Base-by-base conservation (phyloP, 2,797 vertebrate genomes). In the Hirundo rustica region DNA sequence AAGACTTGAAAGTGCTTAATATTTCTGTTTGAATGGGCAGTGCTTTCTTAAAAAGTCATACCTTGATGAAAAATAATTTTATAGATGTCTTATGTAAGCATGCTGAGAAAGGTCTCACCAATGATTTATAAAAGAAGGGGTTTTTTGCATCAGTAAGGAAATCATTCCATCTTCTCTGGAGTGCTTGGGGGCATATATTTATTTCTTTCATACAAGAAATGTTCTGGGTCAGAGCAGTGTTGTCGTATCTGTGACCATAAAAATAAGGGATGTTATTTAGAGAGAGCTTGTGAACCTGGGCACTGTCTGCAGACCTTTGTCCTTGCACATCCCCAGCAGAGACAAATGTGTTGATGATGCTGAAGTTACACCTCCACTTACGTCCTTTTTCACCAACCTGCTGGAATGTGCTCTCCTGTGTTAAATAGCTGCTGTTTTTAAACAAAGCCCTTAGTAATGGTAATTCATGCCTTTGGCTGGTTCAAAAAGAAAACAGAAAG, bases 301-400 rank as follows among this genome's bases (percentile, higher is more conserved):
- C 16, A 2, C 29, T 67, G 4, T 11, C 50, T 50, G 44, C 3
- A 4, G 21, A 44, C 16, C 1, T 0, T n/a, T 44, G n/a, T 14
- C 16, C 42, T 67, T 38, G 16, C 50, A 4, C 0, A 0, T 79
- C 16, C 11, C 27, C n/a, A n/a, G 22, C 16, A 1, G 14, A n/a
- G 58, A 58, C 55, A 29, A 15, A 11, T 38, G 25, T 21, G 3
- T 47, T 65, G 34, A 19, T 27, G n/a, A 13, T 18, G 54, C 38
- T 57, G 34, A 54, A 81, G 4, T 64, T 44, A 15, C 17, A 16
- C 20, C 14, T 74, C 29, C 80, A 36, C 16, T 40, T 25, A 0
- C 32, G 40, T 71, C 27, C 18, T 57, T 60, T 40, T 44, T 44
- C 22, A 20, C 7, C 57, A 70, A 1, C 29, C 22, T 55, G 16